A percentile compares a stretch with the other conserved stretches of the same genome.
Conservation (phyloP, 2,888 invertebrate species). For the Leptothorax acervorum region DNA sequence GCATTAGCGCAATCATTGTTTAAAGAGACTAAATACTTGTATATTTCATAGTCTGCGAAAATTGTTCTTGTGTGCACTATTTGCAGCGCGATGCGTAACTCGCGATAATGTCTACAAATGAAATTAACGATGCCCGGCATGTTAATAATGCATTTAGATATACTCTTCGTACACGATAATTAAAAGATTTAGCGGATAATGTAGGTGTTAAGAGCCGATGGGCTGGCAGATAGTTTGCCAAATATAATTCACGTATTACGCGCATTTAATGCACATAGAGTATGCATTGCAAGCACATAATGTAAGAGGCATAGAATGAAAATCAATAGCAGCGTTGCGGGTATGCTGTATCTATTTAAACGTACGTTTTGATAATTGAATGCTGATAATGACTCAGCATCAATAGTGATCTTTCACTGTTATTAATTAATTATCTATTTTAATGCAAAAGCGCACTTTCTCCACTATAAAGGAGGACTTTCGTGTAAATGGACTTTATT, state of each 20-base stretch:
- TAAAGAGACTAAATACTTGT: slow-evolving; percentile 6
- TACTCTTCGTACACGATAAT: slow-evolving; percentile 66
- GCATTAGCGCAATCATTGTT: slow-evolving; percentile 10
- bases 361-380: slow-evolving; percentile 32
- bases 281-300: slow-evolving; percentile 42
- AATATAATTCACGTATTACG: slow-evolving; percentile 63
- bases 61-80: slow-evolving; percentile 36
- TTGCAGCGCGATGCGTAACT: slow-evolving; percentile 20
- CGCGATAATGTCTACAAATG: slow-evolving; percentile 55
- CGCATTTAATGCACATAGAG: slow-evolving; percentile 52
- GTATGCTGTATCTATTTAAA: slow-evolving; percentile 22
- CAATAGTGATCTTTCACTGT: neutral
- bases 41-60: neutral
- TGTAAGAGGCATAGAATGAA: slow-evolving; percentile 50
- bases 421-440: slow-evolving; percentile 24
- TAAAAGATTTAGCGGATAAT: slow-evolving; percentile 73
- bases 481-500: neutral
- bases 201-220: slow-evolving; percentile 52
- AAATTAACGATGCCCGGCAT: slow-evolving; percentile 64
- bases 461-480: neutral
- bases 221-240: slow-evolving; percentile 61
- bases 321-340: slow-evolving; percentile 31
- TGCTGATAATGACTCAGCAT: neutral
- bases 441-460: neutral
- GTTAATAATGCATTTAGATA: slow-evolving; percentile 65